phyloP scores from a whole-genome alignment of 1,140 invertebrate species.

The Belonocnema kinseyi region DNA sequence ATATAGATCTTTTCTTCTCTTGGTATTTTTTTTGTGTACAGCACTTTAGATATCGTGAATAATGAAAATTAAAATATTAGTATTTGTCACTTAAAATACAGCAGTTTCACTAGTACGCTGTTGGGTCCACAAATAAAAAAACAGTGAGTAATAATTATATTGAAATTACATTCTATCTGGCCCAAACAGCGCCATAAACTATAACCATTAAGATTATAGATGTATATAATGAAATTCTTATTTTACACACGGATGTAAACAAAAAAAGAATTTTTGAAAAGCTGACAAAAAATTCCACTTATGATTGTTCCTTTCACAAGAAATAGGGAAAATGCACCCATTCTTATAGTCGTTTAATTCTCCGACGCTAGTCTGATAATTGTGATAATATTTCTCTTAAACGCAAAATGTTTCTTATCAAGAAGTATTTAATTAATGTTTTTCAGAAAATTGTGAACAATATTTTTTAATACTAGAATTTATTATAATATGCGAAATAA shows the following conservation, averaged over 20 bases:
- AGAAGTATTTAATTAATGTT: no score
- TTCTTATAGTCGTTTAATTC: no score
- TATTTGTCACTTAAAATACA: not conserved
- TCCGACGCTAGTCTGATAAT: no score
- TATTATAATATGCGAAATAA: no score
- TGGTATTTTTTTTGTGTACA: constrained; percentile 10
- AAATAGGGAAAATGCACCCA: no score
- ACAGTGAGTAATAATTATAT: not conserved
- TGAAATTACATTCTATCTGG: not conserved
- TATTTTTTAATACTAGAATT: no score
- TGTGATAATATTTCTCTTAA: no score
- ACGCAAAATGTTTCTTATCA: no score
- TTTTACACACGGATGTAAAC: constrained; percentile 14
- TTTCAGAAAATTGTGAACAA: no score
- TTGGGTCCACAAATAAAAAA: constrained; percentile 1
- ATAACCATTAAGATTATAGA: constrained; percentile 11
- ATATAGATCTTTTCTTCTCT: not conserved
- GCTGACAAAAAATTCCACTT: not conserved
- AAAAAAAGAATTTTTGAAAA: not conserved
- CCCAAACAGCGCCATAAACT: not conserved
- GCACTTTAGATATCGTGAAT: not conserved
- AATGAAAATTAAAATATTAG: not conserved
- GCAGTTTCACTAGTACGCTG: constrained; percentile 4
- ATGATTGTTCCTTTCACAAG: no score
- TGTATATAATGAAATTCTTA: constrained; percentile 15